Percentiles rank a stretch among this genome's conserved stretches.
Conservation (phyloP, 1,140 invertebrate genomes). For the Aphelenchoides besseyi region DNA sequence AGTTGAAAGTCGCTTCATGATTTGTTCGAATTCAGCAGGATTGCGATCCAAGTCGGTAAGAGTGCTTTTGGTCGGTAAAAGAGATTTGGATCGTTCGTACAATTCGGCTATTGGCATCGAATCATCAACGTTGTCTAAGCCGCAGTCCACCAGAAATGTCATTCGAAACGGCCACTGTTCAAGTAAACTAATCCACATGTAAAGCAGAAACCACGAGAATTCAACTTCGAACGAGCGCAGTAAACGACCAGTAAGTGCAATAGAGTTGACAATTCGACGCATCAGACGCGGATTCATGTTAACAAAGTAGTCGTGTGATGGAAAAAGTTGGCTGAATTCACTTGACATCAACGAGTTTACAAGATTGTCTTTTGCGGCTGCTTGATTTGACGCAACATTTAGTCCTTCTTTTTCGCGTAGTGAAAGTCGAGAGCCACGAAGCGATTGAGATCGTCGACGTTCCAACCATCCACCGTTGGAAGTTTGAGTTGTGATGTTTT, state of each 20-base stretch:
- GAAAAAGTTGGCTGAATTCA: constrained; percentile 60
- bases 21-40: constrained; percentile 50
- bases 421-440: constrained; percentile 37
- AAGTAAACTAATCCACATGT: constrained; percentile 92
- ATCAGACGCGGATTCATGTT: constrained; percentile 95
- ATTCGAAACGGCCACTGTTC: constrained; percentile 97
- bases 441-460: constrained; percentile 36
- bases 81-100: constrained; percentile 44
- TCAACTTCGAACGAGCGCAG: constrained; percentile 96
- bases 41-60: constrained; percentile 57
- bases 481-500: neutral
- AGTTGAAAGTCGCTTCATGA: constrained; percentile 27
- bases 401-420: constrained; percentile 32
- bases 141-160: constrained; percentile 75
- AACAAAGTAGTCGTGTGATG: constrained; percentile 83
- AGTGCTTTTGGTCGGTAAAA: constrained; percentile 45
- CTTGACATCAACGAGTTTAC: constrained; percentile 23
- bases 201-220: constrained; percentile 80
- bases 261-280: constrained; percentile 88
- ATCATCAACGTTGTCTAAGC: constrained; percentile 31
- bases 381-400: constrained; percentile 11
- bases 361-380: constrained; percentile 10
- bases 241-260: constrained; percentile 73
- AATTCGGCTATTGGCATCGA: constrained; percentile 37
- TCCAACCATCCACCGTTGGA: constrained; percentile 22